Conservation (phyloP, 2,113 vertebrate species). For the Grammomys surdaster region DNA sequence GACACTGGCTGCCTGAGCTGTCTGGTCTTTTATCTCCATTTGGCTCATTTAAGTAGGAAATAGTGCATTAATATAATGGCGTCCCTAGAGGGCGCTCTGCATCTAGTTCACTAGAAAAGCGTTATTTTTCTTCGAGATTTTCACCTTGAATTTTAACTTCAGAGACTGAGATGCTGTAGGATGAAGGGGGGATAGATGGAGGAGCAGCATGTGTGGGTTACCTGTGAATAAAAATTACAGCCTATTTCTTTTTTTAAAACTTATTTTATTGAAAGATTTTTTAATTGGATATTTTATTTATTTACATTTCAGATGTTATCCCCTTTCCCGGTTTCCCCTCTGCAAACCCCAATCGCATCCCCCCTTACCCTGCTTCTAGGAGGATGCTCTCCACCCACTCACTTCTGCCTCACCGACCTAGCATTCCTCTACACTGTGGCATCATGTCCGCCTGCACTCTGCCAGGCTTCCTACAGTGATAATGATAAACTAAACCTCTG, state of each 20-base stretch:
- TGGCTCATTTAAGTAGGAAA: neutral
- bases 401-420: too few species aligned
- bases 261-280: neutral
- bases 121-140: neutral
- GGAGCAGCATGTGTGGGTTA: neutral
- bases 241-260: neutral
- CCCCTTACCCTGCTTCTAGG: too few species aligned
- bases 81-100: slow-evolving; percentile 72
- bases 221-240: neutral
- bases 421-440: too few species aligned
- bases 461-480: neutral
- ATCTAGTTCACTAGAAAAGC: slow-evolving; percentile 55
- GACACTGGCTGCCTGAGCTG: neutral
- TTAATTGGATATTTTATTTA: neutral
- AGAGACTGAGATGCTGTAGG: neutral
- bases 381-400: too few species aligned
- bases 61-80: neutral
- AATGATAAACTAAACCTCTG: too few species aligned
- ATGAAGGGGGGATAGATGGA: neutral
- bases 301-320: too few species aligned
- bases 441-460: neutral
- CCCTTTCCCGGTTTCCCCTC: too few species aligned
- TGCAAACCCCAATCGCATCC: too few species aligned
- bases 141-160: slow-evolving; percentile 41
- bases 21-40: neutral